phyloP scores from a whole-genome alignment of 2,797 vertebrate genomes.

The Merluccius polli region DNA sequence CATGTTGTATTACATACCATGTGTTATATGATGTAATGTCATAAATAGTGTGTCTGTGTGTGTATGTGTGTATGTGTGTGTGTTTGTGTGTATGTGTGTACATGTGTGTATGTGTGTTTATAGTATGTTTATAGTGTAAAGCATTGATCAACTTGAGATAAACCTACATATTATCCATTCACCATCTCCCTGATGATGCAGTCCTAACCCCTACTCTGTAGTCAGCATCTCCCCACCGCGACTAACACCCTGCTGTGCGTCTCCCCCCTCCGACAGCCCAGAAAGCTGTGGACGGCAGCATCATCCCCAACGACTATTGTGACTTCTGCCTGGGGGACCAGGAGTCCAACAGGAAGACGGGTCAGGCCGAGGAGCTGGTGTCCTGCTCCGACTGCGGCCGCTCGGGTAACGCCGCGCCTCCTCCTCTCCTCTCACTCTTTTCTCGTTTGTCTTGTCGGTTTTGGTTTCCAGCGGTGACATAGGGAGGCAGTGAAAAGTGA shows the following conservation, averaged over 20 bases:
- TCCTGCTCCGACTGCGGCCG: conserved; percentile 98
- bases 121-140: too few relatives aligned
- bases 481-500: not conserved
- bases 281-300: conserved; percentile 86
- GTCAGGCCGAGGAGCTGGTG: conserved; percentile 92
- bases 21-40: not conserved
- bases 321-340: conserved; percentile 98
- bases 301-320: conserved; percentile 99
- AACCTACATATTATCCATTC: not conserved
- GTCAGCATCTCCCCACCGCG: not conserved
- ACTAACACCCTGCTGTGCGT: not conserved
- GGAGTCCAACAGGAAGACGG: conserved; percentile 94
- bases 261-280: conserved; percentile 77
- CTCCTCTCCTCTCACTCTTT: not conserved
- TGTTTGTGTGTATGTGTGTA: not conserved
- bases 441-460: too few relatives aligned
- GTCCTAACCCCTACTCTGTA: not conserved
- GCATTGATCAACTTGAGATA: too few relatives aligned
- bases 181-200: not conserved
- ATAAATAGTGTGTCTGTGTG: not conserved
- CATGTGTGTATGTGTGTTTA: too few relatives aligned
- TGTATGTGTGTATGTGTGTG: not conserved
- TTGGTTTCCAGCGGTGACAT: not conserved
- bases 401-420: conserved; percentile 82
- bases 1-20: not conserved